phyloP scores from a whole-genome alignment of 2,113 vertebrate species.

The Myrmecophaga tridactyla region DNA sequence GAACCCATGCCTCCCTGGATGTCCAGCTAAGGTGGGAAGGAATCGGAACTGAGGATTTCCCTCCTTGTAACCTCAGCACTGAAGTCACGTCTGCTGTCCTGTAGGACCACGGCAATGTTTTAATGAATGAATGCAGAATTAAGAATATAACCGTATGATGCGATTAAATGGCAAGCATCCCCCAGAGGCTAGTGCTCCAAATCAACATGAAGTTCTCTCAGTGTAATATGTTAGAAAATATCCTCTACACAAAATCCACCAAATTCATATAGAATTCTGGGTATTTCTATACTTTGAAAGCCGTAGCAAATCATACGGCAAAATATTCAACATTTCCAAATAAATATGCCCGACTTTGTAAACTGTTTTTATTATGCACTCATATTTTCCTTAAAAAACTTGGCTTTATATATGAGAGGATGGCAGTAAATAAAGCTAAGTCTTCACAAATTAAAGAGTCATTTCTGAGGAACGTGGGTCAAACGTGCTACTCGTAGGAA shows the following conservation, averaged over 20 bases:
- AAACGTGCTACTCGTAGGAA: neutral
- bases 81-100: neutral
- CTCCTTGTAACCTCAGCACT: neutral
- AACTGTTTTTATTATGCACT: neutral
- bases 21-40: neutral
- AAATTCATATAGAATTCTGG: neutral
- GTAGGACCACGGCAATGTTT: neutral
- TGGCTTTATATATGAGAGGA: neutral
- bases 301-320: neutral
- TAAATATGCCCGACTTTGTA: neutral
- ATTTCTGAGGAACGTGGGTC: neutral
- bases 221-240: neutral
- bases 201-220: neutral
- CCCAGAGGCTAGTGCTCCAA: neutral
- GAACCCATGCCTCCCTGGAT: neutral
- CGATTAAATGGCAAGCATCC: neutral
- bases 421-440: neutral
- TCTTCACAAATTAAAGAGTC: neutral
- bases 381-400: slow-evolving; percentile 8
- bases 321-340: slow-evolving; percentile 1
- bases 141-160: neutral
- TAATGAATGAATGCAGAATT: neutral
- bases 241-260: neutral
- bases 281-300: neutral
- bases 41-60: neutral